Evolutionary conservation across 2,797 vertebrate genomes (phyloP).

Genomic region (Anolis apletophallus): DNA sequence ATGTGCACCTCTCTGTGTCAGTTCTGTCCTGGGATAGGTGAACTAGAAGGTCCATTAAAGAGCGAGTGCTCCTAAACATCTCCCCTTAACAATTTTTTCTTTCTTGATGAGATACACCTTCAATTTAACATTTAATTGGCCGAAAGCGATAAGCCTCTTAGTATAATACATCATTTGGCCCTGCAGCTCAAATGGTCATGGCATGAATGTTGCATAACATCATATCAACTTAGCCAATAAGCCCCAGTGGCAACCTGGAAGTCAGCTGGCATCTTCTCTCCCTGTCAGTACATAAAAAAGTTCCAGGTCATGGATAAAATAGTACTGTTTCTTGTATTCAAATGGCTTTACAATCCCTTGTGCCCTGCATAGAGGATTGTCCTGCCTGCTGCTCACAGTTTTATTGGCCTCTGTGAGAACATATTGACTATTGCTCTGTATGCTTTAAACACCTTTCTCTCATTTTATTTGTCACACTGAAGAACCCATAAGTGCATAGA

Average conservation of each 20-base stretch:
- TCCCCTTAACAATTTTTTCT: neutral
- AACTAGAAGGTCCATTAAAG: neutral
- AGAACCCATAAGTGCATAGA: slow-evolving; percentile 13
- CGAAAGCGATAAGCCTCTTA: too few species aligned
- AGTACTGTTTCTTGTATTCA: neutral
- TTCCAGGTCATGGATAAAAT: neutral
- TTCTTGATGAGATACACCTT: neutral
- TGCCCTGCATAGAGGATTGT: neutral
- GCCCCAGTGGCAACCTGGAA: neutral
- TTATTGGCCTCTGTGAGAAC: neutral
- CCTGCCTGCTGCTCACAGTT: neutral
- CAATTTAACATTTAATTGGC: too few species aligned
- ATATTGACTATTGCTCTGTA: neutral
- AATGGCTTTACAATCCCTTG: neutral
- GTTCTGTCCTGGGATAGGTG: neutral
- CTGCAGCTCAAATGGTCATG: neutral
- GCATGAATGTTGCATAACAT: too few species aligned
- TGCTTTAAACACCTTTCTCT: slow-evolving; percentile 15
- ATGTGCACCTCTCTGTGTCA: neutral
- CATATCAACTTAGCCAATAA: neutral
- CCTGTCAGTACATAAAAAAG: neutral
- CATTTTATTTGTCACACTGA: slow-evolving; percentile 10
- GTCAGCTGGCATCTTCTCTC: neutral
- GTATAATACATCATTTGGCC: neutral
- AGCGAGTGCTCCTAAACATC: neutral